Conservation (phyloP, 2,888 invertebrate genomes). For the Sminthurinus aureus region DNA sequence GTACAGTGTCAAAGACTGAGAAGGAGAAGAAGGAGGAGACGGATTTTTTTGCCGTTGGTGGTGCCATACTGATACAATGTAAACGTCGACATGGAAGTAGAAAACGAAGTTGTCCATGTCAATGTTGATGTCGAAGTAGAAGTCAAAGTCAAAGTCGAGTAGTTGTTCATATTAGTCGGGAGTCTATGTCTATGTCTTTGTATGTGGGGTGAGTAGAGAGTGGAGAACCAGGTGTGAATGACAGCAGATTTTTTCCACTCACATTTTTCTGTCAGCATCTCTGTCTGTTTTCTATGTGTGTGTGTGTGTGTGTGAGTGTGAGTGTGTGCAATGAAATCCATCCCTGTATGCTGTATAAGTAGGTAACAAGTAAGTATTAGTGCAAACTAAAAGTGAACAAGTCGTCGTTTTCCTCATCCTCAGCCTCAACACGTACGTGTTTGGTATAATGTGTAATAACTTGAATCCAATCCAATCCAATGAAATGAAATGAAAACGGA, state of each 20-base stretch:
- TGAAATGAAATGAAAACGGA: constrained; percentile 1
- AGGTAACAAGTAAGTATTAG: neutral
- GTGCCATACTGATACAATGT: neutral
- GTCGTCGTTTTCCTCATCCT: too few species aligned
- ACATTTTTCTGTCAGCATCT: constrained; percentile 55
- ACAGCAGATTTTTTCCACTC: constrained; percentile 56
- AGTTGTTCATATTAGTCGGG: constrained; percentile 13
- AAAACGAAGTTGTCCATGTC: neutral
- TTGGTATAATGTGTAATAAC: neutral
- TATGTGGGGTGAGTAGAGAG: constrained; percentile 24
- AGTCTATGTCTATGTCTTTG: neutral
- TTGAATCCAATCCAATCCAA: neutral
- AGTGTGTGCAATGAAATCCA: constrained; percentile 38
- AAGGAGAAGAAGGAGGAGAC: too few species aligned
- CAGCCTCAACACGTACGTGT: too few species aligned
- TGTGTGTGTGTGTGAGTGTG: too few species aligned
- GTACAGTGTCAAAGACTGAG: too few species aligned
- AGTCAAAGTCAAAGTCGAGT: neutral
- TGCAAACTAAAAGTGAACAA: too few species aligned
- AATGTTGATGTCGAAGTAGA: neutral
- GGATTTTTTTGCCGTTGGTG: neutral
- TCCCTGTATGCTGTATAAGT: neutral
- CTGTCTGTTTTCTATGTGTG: neutral
- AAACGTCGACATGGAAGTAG: neutral
- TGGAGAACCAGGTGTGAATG: constrained; percentile 59